Evolutionary conservation across 2,888 invertebrate genomes (phyloP).

Genomic region (Theristus sp.): DNA sequence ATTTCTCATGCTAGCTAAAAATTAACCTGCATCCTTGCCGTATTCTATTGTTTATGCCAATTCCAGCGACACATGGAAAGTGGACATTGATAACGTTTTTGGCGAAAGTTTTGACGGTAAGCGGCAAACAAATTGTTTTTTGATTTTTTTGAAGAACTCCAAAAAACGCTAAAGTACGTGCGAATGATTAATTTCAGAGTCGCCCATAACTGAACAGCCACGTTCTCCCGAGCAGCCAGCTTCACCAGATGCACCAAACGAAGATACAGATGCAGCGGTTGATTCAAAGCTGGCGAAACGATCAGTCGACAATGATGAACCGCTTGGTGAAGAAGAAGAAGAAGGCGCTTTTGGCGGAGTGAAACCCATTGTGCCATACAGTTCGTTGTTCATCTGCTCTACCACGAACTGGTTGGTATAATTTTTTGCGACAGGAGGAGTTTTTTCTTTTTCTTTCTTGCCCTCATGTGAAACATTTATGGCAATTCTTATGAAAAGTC

Average conservation of each 20-base stretch:
- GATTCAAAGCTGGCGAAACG: too few species aligned
- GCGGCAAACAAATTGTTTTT: not conserved
- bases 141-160: not conserved
- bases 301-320: too few species aligned
- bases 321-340: constrained; percentile 22
- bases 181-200: not conserved
- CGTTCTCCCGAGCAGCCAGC: not conserved
- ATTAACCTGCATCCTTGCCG: too few species aligned
- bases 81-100: not conserved
- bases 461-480: not conserved
- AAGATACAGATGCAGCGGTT: too few species aligned
- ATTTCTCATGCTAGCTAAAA: too few species aligned
- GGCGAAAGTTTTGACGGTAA: too few species aligned
- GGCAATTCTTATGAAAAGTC: not conserved
- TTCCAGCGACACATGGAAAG: not conserved
- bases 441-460: not conserved
- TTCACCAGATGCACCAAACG: too few species aligned
- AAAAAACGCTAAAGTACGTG: not conserved
- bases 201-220: not conserved
- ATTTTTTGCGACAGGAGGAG: too few species aligned
- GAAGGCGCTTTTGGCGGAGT: constrained; percentile 40
- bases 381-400: constrained; percentile 88
- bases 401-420: not conserved
- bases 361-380: constrained; percentile 99
- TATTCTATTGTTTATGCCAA: too few species aligned